Percentiles rank a stretch among this genome's conserved stretches.
These are phyloP conservation scores for Zoanthus sansibaricus DNA, from an alignment of 92 coral and sea anemone species.

Conservation along the genomic window DNA sequence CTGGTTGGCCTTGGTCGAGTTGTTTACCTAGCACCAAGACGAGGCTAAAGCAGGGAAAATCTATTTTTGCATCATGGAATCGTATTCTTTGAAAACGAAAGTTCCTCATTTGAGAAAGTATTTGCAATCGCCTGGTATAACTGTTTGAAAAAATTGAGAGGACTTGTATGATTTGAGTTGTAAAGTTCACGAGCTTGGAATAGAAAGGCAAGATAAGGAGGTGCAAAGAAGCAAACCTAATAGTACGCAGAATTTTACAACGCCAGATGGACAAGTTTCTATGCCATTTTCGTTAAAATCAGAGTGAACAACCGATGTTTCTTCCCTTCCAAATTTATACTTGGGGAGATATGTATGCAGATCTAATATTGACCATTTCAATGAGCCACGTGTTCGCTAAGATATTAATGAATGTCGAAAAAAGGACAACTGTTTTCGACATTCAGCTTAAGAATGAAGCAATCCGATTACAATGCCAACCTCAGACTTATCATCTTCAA, in stretches of 20 bases:
- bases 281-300: constrained; percentile 24
- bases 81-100: not conserved
- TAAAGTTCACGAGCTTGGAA: constrained; percentile 30
- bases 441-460: too few species aligned
- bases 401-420: too few species aligned
- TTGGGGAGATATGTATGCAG: constrained; percentile 39
- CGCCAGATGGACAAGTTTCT: constrained; percentile 22
- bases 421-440: too few species aligned
- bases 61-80: not conserved
- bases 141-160: not conserved
- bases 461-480: too few species aligned
- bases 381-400: too few species aligned
- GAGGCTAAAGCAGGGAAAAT: constrained; percentile 51
- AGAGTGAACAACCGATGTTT: constrained; percentile 46
- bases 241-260: not conserved
- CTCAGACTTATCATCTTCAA: too few species aligned
- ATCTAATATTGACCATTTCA: too few species aligned
- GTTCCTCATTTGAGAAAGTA: not conserved
- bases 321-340: constrained; percentile 25
- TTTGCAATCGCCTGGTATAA: not conserved
- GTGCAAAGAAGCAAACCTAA: not conserved
- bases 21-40: constrained; percentile 39
- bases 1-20: constrained; percentile 36
- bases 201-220: constrained; percentile 21
- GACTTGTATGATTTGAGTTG: constrained; percentile 18